phyloP scores from a whole-genome alignment of 2,797 vertebrate species.

The Diceros bicornis region DNA sequence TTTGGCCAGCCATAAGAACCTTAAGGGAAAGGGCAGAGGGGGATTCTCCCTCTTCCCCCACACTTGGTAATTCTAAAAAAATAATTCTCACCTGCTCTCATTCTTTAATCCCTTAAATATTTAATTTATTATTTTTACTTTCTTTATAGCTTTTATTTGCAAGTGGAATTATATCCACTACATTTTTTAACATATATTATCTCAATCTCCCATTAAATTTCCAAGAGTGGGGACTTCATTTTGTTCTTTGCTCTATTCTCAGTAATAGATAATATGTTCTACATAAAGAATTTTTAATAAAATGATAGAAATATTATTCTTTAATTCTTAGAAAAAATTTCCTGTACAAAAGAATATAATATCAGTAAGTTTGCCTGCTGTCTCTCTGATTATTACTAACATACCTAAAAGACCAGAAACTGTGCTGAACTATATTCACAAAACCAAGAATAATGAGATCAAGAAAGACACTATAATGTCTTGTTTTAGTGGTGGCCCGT shows the following conservation, averaged over 20 bases:
- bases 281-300: not conserved
- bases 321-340: not conserved
- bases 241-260: not conserved
- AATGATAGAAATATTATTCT: not conserved
- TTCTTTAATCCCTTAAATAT: not conserved
- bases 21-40: no score
- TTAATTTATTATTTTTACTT: not conserved
- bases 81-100: not conserved
- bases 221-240: not conserved
- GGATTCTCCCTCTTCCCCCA: no score
- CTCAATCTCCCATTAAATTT: not conserved
- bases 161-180: not conserved
- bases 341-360: not conserved
- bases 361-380: not conserved
- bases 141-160: not conserved
- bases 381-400: not conserved
- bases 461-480: not conserved
- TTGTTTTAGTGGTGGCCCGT: not conserved
- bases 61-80: not conserved
- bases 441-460: not conserved
- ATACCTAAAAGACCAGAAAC: not conserved
- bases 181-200: not conserved
- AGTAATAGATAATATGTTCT: not conserved
- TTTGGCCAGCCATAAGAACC: no score
- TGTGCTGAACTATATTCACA: not conserved